A percentile compares a stretch with the other conserved stretches of the same genome.
Conservation (phyloP, 2,797 vertebrate species). For the Phyllotis vaccarum region DNA sequence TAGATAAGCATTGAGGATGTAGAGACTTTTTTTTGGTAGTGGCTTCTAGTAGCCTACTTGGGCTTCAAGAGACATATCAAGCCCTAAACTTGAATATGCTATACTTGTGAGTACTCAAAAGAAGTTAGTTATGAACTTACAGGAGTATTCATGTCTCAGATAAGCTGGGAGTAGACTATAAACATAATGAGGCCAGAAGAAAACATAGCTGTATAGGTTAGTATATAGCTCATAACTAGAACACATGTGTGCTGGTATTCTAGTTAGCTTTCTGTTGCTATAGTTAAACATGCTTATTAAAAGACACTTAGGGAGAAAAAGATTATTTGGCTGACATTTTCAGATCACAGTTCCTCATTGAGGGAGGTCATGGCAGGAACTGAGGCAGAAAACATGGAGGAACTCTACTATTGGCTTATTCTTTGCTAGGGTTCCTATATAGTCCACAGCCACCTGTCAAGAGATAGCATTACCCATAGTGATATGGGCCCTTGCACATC, state of each 20-base stretch:
- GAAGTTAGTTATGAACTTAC: neutral
- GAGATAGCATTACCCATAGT: neutral
- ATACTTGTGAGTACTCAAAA: neutral
- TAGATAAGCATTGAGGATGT: neutral
- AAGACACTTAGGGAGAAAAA: neutral
- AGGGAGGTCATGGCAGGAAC: neutral
- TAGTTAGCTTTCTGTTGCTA: neutral
- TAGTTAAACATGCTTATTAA: neutral
- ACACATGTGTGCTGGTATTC: neutral
- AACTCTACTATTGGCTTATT: neutral
- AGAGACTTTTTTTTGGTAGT: neutral
- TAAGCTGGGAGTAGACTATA: neutral
- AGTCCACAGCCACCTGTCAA: neutral
- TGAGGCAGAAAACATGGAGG: neutral
- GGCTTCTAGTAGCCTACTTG: neutral
- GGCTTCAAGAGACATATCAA: neutral
- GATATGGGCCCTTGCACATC: neutral
- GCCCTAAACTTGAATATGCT: neutral
- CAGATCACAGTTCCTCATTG: neutral
- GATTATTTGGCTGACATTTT: neutral
- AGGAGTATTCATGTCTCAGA: accelerated
- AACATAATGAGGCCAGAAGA: neutral
- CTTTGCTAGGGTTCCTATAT: neutral
- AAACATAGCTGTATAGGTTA: neutral
- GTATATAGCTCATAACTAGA: neutral